A percentile compares a stretch with the other conserved stretches of the same genome.
These are phyloP conservation scores for Amblyornis subalaris DNA, from an alignment of 2,113 vertebrate genomes.

Conservation along the genomic window DNA sequence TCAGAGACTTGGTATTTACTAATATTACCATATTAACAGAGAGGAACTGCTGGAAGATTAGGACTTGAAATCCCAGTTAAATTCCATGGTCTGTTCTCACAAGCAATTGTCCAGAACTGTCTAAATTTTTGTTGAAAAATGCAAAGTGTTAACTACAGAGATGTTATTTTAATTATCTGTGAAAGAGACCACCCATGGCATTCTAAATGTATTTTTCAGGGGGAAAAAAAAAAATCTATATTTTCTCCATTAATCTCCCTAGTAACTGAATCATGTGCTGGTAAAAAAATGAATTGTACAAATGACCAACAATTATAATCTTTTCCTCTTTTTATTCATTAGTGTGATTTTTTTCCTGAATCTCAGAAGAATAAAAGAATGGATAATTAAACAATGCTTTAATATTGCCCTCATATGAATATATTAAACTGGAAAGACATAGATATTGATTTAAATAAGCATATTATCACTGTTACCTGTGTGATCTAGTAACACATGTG, in stretches of 20 bases:
- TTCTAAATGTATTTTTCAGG: not conserved
- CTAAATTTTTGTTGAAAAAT: not conserved
- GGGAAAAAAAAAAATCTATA: not conserved
- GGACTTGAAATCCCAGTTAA: not conserved
- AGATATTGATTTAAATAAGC: not conserved
- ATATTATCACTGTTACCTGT: not conserved
- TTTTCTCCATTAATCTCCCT: not conserved
- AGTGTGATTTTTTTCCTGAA: not conserved
- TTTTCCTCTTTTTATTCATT: not conserved
- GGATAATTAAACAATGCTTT: not conserved
- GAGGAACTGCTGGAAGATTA: not conserved
- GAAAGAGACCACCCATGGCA: not conserved
- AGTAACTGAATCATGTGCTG: not conserved
- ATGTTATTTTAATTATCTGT: not conserved
- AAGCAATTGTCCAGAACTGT: not conserved
- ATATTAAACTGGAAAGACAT: not conserved
- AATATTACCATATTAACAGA: not conserved
- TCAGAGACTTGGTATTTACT: not conserved
- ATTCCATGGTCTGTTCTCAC: not conserved
- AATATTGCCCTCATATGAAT: not conserved
- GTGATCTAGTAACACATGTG: not conserved
- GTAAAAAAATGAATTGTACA: not conserved
- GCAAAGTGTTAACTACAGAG: not conserved
- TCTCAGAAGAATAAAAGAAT: not conserved
- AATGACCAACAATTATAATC: not conserved